These are phyloP conservation scores for Sphecodes monilicornis DNA, from an alignment of 2,888 invertebrate genomes.

Conservation along the genomic window DNA sequence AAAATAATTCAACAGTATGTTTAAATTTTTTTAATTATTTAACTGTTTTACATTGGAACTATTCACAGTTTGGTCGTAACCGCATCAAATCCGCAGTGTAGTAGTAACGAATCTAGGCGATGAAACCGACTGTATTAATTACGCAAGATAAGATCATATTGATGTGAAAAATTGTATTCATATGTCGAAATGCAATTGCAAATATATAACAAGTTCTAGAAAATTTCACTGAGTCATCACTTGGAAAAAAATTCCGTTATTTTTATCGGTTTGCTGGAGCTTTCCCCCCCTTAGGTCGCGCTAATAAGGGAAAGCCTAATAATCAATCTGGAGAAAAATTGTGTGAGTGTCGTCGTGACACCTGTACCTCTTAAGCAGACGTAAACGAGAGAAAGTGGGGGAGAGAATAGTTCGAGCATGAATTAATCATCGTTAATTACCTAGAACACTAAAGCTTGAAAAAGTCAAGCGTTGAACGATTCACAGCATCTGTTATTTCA, in stretches of 20 bases:
- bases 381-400: neutral
- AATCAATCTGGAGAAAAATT: neutral
- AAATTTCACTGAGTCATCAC: neutral
- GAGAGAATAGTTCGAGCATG: slow-evolving; percentile 74
- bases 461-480: slow-evolving; percentile 73
- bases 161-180: neutral
- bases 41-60: too few relatives aligned
- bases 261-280: neutral
- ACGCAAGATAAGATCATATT: neutral
- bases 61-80: too few relatives aligned
- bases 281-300: neutral
- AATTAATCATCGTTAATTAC: slow-evolving; percentile 68
- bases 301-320: neutral
- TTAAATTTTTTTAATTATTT: too few relatives aligned
- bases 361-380: neutral
- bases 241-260: neutral
- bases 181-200: too few relatives aligned
- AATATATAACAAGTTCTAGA: neutral
- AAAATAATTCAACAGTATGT: too few relatives aligned
- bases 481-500: slow-evolving; percentile 71
- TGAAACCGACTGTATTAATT: neutral
- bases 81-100: too few relatives aligned
- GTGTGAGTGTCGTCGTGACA: neutral
- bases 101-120: too few relatives aligned
- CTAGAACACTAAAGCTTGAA: slow-evolving; percentile 71